These are phyloP conservation scores for Calephelis nemesis DNA, from an alignment of 1,140 invertebrate species.

Conservation along the genomic window DNA sequence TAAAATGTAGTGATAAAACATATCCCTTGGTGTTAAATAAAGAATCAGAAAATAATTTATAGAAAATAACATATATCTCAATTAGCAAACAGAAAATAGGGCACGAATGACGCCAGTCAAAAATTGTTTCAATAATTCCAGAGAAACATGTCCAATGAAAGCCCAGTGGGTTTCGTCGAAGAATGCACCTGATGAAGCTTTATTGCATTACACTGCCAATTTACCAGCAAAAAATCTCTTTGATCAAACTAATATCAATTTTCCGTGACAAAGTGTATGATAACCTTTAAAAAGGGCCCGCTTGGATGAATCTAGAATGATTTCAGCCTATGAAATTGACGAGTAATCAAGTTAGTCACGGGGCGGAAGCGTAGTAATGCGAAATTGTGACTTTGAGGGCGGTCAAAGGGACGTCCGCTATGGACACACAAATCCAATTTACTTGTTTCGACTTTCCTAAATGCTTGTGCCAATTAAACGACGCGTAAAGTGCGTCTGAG, in stretches of 20 bases:
- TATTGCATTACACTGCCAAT: conserved; percentile 7
- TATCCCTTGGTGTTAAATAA: too few species aligned
- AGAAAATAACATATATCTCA: too few species aligned
- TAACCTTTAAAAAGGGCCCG: conserved; percentile 34
- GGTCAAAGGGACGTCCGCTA: conserved; percentile 53
- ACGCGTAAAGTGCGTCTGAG: conserved; percentile 53
- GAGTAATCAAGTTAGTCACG: conserved; percentile 59
- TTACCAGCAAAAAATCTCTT: conserved; percentile 10
- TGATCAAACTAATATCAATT: conserved; percentile 20
- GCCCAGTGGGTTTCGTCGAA: neutral
- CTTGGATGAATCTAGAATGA: conserved; percentile 30
- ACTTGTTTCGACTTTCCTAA: conserved; percentile 66
- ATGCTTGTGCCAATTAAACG: conserved; percentile 66
- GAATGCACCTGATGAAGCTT: conserved; percentile 1
- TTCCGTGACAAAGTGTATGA: conserved; percentile 5
- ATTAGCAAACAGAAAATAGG: too few species aligned
- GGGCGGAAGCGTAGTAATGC: conserved; percentile 51
- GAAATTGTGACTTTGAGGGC: conserved; percentile 54
- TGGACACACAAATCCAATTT: conserved; percentile 65
- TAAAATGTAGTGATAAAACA: too few species aligned
- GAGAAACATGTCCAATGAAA: neutral
- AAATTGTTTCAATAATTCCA: neutral
- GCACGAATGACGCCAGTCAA: too few species aligned
- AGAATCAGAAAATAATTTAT: too few species aligned
- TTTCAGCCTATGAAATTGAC: conserved; percentile 45